Conservation (phyloP, 1,140 invertebrate species). For the Drosophila rufa region DNA sequence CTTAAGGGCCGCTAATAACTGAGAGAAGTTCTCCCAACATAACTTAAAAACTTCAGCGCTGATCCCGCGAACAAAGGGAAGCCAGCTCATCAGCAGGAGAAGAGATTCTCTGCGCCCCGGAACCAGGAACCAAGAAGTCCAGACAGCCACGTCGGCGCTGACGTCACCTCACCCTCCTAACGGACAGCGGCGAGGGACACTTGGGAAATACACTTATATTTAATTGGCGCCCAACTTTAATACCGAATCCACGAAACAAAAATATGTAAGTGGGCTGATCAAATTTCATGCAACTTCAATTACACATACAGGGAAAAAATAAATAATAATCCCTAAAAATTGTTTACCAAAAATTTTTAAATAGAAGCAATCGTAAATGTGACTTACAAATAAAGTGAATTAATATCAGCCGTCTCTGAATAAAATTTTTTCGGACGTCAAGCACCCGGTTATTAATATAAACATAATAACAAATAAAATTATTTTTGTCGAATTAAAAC, state of each 20-base stretch:
- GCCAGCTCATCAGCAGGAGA: too few relatives aligned
- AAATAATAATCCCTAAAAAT: conserved; percentile 9
- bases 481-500: conserved; percentile 10
- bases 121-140: too few relatives aligned
- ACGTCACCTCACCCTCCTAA: neutral
- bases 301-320: conserved; percentile 11
- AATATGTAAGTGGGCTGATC: neutral
- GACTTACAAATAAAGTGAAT: neutral
- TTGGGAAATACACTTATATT: neutral
- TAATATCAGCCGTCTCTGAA: neutral
- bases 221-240: conserved; percentile 5
- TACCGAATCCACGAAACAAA: too few relatives aligned
- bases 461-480: conserved; percentile 3
- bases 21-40: neutral
- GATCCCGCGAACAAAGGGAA: too few relatives aligned
- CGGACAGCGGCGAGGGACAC: neutral
- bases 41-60: too few relatives aligned
- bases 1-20: conserved; percentile 1
- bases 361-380: neutral
- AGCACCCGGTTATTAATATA: conserved; percentile 5
- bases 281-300: conserved; percentile 5
- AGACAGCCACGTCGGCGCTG: too few relatives aligned
- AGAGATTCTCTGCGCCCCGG: too few relatives aligned
- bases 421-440: neutral
- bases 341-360: neutral